phyloP scores from a whole-genome alignment of 1,140 invertebrate species.

The Drosophila guanche region DNA sequence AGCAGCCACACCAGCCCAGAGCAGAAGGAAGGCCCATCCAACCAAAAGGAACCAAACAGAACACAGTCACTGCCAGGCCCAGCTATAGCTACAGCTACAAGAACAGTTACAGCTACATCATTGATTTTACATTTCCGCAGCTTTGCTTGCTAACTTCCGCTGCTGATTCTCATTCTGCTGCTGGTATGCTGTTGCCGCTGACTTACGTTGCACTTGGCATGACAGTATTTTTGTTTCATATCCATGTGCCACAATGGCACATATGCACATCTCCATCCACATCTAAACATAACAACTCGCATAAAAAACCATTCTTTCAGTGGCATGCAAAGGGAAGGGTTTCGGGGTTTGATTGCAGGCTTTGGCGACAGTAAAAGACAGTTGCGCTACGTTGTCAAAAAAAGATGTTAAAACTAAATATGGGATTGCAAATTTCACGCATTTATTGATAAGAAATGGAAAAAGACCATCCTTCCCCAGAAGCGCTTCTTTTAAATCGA shows the following conservation, averaged over 20 bases:
- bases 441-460: too few species aligned
- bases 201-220: slow-evolving; percentile 24
- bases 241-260: slow-evolving; percentile 18
- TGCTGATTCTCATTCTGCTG: slow-evolving; percentile 5
- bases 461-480: too few species aligned
- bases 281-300: slow-evolving; percentile 11
- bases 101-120: slow-evolving; percentile 60
- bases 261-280: slow-evolving; percentile 39
- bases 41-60: slow-evolving; percentile 13
- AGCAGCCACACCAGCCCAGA: neutral
- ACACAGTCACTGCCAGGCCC: slow-evolving; percentile 46
- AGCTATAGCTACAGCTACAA: slow-evolving; percentile 58
- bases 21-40: neutral
- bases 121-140: slow-evolving; percentile 79
- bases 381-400: slow-evolving; percentile 25
- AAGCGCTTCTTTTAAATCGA: too few species aligned
- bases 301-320: slow-evolving; percentile 7
- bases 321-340: slow-evolving; percentile 12
- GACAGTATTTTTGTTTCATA: slow-evolving; percentile 54
- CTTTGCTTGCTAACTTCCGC: slow-evolving; percentile 69
- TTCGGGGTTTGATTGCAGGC: slow-evolving; percentile 40
- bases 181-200: slow-evolving; percentile 9
- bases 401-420: slow-evolving; percentile 10
- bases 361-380: slow-evolving; percentile 28
- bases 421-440: too few species aligned